Percentiles rank a stretch among this genome's conserved stretches.
Conservation (phyloP, 1,140 invertebrate species). For the Ceratina australensis region DNA sequence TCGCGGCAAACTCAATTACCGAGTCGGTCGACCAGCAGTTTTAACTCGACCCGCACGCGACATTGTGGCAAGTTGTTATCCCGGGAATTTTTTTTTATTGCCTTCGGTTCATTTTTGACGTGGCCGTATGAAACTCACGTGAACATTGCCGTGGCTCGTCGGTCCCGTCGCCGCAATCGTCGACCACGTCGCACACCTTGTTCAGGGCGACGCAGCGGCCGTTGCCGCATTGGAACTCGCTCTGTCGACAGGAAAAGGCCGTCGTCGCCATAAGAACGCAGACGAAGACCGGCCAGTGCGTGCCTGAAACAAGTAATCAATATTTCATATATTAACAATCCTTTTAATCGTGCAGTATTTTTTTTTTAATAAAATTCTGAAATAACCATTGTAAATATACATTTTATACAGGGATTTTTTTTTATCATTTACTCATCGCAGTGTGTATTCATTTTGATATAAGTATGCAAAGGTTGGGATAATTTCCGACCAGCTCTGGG, state of each 20-base stretch:
- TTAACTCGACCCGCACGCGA: too few species aligned
- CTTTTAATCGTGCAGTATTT: too few species aligned
- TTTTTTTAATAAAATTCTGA: neutral
- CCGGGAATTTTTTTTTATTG: too few species aligned
- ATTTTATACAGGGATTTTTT: too few species aligned
- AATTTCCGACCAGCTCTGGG: too few species aligned
- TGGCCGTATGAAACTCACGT: constrained; percentile 83
- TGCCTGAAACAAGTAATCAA: constrained; percentile 68
- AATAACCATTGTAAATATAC: neutral
- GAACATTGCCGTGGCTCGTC: constrained; percentile 92
- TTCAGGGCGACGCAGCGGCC: constrained; percentile 89
- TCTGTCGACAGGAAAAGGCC: constrained; percentile 84
- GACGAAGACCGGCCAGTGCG: constrained; percentile 72
- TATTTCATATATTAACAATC: neutral
- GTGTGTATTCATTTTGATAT: too few species aligned
- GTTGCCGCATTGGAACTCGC: constrained; percentile 90
- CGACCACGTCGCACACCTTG: constrained; percentile 89
- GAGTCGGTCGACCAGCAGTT: neutral
- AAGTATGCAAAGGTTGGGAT: too few species aligned
- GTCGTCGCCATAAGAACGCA: constrained; percentile 70
- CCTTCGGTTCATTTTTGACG: neutral
- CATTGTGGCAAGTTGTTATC: too few species aligned
- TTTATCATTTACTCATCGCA: too few species aligned
- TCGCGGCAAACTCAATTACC: neutral
- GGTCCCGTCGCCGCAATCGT: constrained; percentile 91